Evolutionary conservation across 2,113 vertebrate species (phyloP), one percentile per base, ranked within the genome.

Genomic region (Orthochromis indermauri): DNA sequence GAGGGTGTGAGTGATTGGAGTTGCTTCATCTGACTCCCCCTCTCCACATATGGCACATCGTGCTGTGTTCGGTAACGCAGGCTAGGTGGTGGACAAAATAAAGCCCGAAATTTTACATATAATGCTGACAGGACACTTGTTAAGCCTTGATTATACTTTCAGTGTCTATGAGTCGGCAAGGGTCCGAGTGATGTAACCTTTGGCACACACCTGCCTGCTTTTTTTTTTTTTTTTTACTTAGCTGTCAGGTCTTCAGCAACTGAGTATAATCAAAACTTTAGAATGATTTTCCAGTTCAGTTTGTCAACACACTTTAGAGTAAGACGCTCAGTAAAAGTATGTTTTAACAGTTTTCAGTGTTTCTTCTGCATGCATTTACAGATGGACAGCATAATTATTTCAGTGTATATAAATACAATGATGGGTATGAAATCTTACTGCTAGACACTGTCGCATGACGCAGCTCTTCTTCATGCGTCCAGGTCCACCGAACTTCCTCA

Each of bases 391-490:
- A 28, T 49, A 14, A 37, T 68, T 71, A 6, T 11, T 54, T 76
- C 40, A 10, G 53, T 9, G 55, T 1, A 80, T 21, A 81, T 6
- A 80, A 47, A 68, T 4, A 80, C 8, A 49, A 40, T 14, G 5
- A 81, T 7, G 2, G 5, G 28, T 6, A 35, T 14, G 4, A 26
- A 6, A 16, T 97, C 98, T 98, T 93, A 99, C 98, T 88, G 97
- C 92, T 31, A 98, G 94, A 96, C 98, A 99, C 87, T 99, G 98
- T 89, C 98, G 96, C 89, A 97, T 97, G 54, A 98, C 89, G 37
- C 98, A 99, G 89, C 97, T 96, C 95, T 99, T 98, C 94, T 99
- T 99, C 97, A 99, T 98, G 33, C 98, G 97, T 11, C 98, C 98
- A 6, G 98, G 97, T 0, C 98, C 98, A 0, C 98, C 98, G 14